phyloP scores from a whole-genome alignment of 2,797 vertebrate genomes.

The Otus scops region DNA sequence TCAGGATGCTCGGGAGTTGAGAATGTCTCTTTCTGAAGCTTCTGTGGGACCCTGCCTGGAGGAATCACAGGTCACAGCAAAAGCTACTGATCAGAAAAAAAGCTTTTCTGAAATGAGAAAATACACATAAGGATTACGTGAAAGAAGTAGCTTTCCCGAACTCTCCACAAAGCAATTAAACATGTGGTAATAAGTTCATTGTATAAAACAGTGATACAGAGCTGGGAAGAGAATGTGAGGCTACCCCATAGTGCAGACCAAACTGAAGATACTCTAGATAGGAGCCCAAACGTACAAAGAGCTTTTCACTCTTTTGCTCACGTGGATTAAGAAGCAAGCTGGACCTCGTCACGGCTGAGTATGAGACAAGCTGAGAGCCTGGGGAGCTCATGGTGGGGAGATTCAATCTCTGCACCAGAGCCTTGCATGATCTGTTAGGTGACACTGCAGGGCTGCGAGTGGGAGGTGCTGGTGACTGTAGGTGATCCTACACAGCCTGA shows the following conservation, averaged over 20 bases:
- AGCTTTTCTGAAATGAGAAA: background rate
- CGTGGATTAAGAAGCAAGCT: background rate
- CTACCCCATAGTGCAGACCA: background rate
- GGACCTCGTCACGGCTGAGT: background rate
- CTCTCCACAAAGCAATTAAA: background rate
- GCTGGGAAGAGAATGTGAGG: background rate
- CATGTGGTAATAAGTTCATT: background rate
- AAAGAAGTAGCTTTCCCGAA: background rate
- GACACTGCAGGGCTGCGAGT: background rate
- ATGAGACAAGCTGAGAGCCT: background rate
- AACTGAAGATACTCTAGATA: background rate
- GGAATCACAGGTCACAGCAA: background rate
- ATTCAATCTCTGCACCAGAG: background rate
- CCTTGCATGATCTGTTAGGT: fast-evolving
- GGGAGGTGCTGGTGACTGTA: background rate
- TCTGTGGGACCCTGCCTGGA: background rate
- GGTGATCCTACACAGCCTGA: background rate
- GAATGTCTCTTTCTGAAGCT: background rate
- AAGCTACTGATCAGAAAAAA: background rate
- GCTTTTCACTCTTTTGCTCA: background rate
- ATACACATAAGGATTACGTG: background rate
- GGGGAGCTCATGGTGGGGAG: fast-evolving
- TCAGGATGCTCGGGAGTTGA: fast-evolving
- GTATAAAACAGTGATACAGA: background rate
- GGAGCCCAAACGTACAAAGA: background rate